Evolutionary conservation across 2,797 vertebrate species (phyloP), one percentile per base, ranked within the genome.

Genomic region (Bradypodion ventrale): DNA sequence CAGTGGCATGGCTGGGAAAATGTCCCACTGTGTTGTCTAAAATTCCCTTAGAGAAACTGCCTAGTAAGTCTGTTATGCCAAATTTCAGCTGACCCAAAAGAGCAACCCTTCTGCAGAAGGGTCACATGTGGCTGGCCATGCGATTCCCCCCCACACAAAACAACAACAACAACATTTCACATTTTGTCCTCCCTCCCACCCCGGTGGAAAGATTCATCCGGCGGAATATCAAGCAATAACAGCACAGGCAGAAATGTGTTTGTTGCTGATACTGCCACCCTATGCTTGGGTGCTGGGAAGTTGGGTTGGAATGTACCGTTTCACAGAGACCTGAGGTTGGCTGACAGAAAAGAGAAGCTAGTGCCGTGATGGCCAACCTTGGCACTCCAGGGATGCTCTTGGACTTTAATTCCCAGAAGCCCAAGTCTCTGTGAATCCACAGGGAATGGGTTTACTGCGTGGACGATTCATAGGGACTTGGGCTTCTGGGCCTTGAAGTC

Each of bases 231-330:
- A 9, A 68, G 82, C 0, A 10, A 88, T 5, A 87, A 66, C 69
- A 75, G 87, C 82, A 82, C 7, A 75, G 72, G 78, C 59, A 35
- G 42, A 81, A 37, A 42, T 27, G 78, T 35, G 0, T 29, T 59
- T 65, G 84, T 42, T 37, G 86, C 92, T 82, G 83, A 84, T 49
- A 23, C n/a, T 0, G 84, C 87, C 52, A 72, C 72, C 78, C 84
- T 46, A 83, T 82, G 90, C 90, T 83, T 32, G 32, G 89, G 87
- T 1, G 62, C 87, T 84, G 80, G 80, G 3, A 77, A 89, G 37
- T 0, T 0, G 5, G 92, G 87, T 62, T 90, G 95, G 95, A 94
- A 93, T 85, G 93, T 90, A 7, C 7, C 32, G 90, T 92, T 88
- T 93, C 85, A 75, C 49, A 56, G 92, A 82, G 90, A 79, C n/a